Evolutionary conservation across 2,113 vertebrate species (phyloP), one percentile per base, ranked within the genome.

Genomic region (Vulpes vulpes): DNA sequence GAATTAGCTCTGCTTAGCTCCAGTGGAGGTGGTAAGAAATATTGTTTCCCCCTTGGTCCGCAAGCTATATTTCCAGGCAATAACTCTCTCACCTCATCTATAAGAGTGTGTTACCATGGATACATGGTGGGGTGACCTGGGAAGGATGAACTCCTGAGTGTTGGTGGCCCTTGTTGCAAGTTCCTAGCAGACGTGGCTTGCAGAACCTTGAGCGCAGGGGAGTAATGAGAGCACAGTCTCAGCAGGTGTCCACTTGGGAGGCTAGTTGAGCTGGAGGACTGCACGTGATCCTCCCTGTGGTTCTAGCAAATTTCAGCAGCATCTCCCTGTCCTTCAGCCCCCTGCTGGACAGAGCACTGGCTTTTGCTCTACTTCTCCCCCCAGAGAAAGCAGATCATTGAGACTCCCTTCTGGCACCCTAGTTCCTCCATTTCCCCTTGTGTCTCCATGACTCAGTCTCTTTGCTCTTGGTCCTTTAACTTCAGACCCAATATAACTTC

Each of bases 1-100:
- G 51, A 96, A 89, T 86, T 85, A 59, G 85, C 35, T 92, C 79
- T 55, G 16, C 49, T 89, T 32, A 91, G 27, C 51, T 92, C 64
- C 20, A 59, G 4, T 62, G 19, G 35, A 8, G 8, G 5, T 67
- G 51, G 19, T 55, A 67, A 83, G 55, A 90, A 80, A 62, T 82
- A 73, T 1, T 76, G 22, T 27, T 60, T 94, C 38, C 9, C 49
- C 27, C 27, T 65, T 2, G 38, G 59, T 20, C 20, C 51, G 10
- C 10, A 67, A 35, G 17, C 79, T 89, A 2, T 51, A 19, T 67
- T 90, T 95, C 53, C 55, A 59, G 65, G 57, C 51, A 96, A 8
- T 32, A 65, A 71, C 19, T 76, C 59, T 86, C 85, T 53, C 23
- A 84, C 23, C 86, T 65, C 15, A 49, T 92, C 74, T 95, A n/a